Conservation (phyloP, 2,113 vertebrate species). For the Athene cunicularia region DNA sequence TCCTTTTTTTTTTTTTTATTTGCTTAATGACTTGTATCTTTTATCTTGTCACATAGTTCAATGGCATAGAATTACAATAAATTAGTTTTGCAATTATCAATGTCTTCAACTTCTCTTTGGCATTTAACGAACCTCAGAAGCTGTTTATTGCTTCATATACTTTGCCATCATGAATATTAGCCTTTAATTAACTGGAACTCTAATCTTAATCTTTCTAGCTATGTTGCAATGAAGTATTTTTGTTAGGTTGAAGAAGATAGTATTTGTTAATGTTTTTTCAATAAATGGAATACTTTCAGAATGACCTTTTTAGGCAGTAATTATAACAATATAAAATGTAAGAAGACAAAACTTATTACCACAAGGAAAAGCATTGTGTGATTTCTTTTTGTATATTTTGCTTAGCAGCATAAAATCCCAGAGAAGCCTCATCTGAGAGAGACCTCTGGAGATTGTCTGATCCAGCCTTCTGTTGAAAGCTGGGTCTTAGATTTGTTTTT, state of each 20-base stretch:
- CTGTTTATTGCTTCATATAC: slow-evolving; percentile 43
- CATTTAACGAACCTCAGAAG: not conserved
- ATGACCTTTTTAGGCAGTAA: not conserved
- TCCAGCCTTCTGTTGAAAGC: not conserved
- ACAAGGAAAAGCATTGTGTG: not conserved
- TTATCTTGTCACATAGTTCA: not conserved
- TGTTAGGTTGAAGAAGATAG: not conserved
- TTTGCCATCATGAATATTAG: not conserved
- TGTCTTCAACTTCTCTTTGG: not conserved
- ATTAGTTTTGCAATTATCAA: slow-evolving; percentile 3
- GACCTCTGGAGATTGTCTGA: not conserved
- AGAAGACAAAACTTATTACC: not conserved
- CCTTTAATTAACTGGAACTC: slow-evolving; percentile 13
- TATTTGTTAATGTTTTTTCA: not conserved
- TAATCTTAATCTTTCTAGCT: slow-evolving; percentile 32
- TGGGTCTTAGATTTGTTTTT: not conserved
- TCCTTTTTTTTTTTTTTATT: not conserved
- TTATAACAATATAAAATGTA: not conserved
- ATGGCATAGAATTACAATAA: not conserved
- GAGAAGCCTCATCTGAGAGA: not conserved
- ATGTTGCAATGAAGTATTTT: not conserved
- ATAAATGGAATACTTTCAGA: not conserved
- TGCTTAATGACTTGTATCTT: not conserved
- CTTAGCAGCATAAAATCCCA: not conserved
- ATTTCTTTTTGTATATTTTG: not conserved